These are phyloP conservation scores for Leptothorax acervorum DNA, from an alignment of 2,888 invertebrate genomes.

Conservation along the genomic window DNA sequence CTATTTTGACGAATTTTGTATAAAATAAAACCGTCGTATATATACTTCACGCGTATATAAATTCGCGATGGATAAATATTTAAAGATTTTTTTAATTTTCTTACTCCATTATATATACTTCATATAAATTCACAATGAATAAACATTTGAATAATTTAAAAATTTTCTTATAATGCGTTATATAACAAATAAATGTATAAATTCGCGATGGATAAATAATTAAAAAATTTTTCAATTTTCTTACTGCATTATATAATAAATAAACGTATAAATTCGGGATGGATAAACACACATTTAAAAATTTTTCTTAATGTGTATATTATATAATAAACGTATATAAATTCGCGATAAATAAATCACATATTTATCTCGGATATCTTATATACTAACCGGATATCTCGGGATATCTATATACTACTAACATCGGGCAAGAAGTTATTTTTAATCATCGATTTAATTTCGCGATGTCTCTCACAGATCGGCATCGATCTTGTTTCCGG, in stretches of 20 bases:
- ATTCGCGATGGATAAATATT: neutral
- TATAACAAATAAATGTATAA: neutral
- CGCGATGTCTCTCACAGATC: neutral
- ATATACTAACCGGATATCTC: too few relatives aligned
- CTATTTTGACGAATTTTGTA: neutral
- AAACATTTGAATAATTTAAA: neutral
- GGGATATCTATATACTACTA: too few relatives aligned
- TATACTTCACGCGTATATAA: neutral
- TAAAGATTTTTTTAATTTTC: neutral
- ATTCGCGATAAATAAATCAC: neutral
- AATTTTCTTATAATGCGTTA: neutral
- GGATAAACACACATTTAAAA: neutral
- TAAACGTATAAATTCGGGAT: neutral
- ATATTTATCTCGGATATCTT: too few relatives aligned
- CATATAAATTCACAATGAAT: neutral
- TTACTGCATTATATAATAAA: neutral
- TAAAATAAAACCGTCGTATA: neutral
- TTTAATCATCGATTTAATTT: constrained; percentile 4
- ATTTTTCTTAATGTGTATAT: neutral
- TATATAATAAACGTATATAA: neutral
- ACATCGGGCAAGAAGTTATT: neutral
- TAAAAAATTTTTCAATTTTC: neutral
- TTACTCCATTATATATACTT: neutral
- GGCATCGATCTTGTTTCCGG: neutral
- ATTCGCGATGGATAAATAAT: neutral